Conservation (phyloP, 1,140 invertebrate genomes). For the Camponotus pennsylvanicus region DNA sequence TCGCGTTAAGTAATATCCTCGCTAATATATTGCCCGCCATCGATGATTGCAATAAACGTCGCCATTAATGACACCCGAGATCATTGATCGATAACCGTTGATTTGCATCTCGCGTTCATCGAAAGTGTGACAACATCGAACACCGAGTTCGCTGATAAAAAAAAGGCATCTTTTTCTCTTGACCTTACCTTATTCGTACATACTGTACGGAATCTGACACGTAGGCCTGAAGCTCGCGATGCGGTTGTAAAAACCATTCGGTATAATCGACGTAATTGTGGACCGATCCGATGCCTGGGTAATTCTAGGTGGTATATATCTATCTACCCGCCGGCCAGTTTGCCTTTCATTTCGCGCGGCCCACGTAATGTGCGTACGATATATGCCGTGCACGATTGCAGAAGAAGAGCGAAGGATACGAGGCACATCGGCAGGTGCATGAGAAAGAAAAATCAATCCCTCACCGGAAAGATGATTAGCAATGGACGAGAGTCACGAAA, state of each 20-base stretch:
- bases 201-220: slow-evolving; percentile 36
- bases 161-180: neutral
- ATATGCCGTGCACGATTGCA: slow-evolving; percentile 25
- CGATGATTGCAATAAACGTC: slow-evolving; percentile 30
- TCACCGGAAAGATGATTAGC: slow-evolving; percentile 15
- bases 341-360: slow-evolving; percentile 71
- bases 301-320: slow-evolving; percentile 63
- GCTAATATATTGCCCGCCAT: slow-evolving; percentile 42
- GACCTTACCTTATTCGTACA: slow-evolving; percentile 55
- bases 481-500: slow-evolving; percentile 58
- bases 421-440: slow-evolving; percentile 21
- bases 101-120: slow-evolving; percentile 29
- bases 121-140: slow-evolving; percentile 38
- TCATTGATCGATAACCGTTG: slow-evolving; percentile 51
- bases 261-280: slow-evolving; percentile 72
- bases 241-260: slow-evolving; percentile 64
- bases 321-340: slow-evolving; percentile 60
- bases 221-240: slow-evolving; percentile 52
- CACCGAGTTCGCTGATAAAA: neutral
- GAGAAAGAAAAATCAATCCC: slow-evolving; percentile 47
- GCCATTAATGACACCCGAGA: slow-evolving; percentile 34
- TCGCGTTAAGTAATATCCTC: slow-evolving; percentile 48
- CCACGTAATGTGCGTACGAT: slow-evolving; percentile 64
- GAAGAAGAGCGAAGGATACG: slow-evolving; percentile 46
- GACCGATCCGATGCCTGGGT: slow-evolving; percentile 52